These are phyloP conservation scores for Neogale vison DNA, from an alignment of 2,113 vertebrate genomes.

Conservation along the genomic window DNA sequence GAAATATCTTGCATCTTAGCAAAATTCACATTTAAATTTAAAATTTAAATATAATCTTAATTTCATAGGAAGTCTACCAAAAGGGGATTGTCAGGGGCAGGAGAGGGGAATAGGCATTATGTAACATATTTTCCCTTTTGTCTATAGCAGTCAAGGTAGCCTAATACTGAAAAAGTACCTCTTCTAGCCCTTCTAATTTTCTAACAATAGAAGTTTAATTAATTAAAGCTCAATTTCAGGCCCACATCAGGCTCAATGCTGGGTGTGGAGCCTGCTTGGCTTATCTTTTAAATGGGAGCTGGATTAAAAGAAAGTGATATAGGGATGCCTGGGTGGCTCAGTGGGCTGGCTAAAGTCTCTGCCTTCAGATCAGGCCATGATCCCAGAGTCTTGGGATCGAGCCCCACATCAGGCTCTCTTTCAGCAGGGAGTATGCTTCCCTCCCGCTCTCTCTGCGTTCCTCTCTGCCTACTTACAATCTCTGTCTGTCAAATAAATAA, in stretches of 20 bases:
- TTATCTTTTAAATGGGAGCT: background rate
- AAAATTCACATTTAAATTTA: background rate
- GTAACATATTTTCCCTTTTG: background rate
- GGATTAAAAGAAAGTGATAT: background rate
- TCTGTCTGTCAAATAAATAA: too few relatives aligned
- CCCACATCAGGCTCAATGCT: too few relatives aligned
- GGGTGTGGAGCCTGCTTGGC: too few relatives aligned
- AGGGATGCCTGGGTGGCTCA: too few relatives aligned
- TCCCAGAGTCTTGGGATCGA: too few relatives aligned
- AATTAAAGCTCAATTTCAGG: too few relatives aligned
- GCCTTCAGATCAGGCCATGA: too few relatives aligned
- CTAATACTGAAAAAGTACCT: background rate
- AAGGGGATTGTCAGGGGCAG: background rate
- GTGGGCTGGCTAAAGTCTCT: too few relatives aligned
- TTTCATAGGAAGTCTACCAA: background rate
- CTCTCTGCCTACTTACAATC: too few relatives aligned
- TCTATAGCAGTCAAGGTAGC: background rate
- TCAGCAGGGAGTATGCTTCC: too few relatives aligned
- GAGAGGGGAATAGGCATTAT: background rate
- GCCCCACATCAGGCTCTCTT: too few relatives aligned
- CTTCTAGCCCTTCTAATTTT: background rate
- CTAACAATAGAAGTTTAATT: background rate
- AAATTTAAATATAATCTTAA: background rate
- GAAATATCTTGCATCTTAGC: background rate
- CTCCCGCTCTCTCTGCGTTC: too few relatives aligned